These are phyloP conservation scores for Epizoanthus stellaris DNA, from an alignment of 92 coral and sea anemone genomes.

Conservation along the genomic window DNA sequence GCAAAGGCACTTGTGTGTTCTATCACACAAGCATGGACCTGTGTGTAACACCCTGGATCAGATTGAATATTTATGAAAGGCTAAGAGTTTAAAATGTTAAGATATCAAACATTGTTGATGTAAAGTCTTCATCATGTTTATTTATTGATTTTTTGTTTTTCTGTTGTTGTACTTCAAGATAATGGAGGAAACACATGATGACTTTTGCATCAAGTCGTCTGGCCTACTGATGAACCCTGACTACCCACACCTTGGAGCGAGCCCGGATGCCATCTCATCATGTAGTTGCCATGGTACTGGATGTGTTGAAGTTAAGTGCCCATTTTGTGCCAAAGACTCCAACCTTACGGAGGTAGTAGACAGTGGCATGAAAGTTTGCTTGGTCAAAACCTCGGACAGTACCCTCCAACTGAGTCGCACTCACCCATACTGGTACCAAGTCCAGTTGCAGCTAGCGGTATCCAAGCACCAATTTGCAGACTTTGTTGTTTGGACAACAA, in stretches of 20 bases:
- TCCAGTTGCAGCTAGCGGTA: constrained; percentile 59
- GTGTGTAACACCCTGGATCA: background rate
- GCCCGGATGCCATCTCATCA: constrained; percentile 61
- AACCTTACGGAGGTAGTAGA: constrained; percentile 32
- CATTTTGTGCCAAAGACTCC: constrained; percentile 40
- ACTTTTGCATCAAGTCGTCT: constrained; percentile 55
- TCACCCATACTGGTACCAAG: constrained; percentile 71
- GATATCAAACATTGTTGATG: constrained; percentile 1
- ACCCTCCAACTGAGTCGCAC: constrained; percentile 15
- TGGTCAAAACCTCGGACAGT: constrained; percentile 21
- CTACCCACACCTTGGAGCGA: constrained; percentile 66
- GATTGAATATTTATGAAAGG: background rate
- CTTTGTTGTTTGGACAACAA: constrained; percentile 76
- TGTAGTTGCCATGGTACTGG: constrained; percentile 66
- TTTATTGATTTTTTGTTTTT: background rate
- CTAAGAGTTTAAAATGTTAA: too few species aligned
- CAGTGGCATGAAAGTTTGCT: constrained; percentile 9
- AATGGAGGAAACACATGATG: constrained; percentile 55
- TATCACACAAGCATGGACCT: background rate
- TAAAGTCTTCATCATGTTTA: background rate
- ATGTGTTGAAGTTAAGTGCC: constrained; percentile 69
- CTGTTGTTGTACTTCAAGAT: constrained; percentile 17
- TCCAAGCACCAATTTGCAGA: constrained; percentile 49
- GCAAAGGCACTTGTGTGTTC: constrained; percentile 5
- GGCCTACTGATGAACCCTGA: constrained; percentile 61